Evolutionary conservation across 2,888 invertebrate species (phyloP).

Genomic region (Morinoia aosen): DNA sequence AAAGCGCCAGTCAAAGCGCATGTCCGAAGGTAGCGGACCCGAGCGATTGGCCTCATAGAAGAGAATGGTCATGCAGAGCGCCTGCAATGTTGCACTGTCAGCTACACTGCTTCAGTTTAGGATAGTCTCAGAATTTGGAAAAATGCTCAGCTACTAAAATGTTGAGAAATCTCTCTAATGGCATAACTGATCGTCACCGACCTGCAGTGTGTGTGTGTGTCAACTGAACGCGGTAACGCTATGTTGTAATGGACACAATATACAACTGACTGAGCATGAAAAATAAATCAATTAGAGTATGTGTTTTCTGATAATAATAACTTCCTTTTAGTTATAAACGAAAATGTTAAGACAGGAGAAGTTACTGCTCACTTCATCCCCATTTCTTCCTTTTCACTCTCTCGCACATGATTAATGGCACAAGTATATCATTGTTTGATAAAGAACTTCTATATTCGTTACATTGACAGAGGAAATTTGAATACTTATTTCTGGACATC

Average conservation of each 20-base stretch:
- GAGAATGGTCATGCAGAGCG: slow-evolving; percentile 65
- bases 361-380: too few species aligned
- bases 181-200: too few species aligned
- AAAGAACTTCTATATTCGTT: not conserved
- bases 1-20: slow-evolving; percentile 75
- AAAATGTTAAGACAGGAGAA: too few species aligned
- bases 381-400: not conserved
- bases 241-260: too few species aligned
- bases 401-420: not conserved
- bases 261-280: too few species aligned
- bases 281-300: too few species aligned
- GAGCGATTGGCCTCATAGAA: slow-evolving; percentile 69
- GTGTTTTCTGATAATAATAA: too few species aligned
- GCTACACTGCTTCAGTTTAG: not conserved
- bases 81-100: slow-evolving; percentile 25
- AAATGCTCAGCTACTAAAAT: too few species aligned
- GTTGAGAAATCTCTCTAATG: too few species aligned
- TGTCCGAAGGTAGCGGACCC: slow-evolving; percentile 72
- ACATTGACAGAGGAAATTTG: not conserved
- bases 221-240: too few species aligned
- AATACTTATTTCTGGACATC: not conserved
- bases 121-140: not conserved
- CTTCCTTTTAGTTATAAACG: too few species aligned
- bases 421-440: not conserved
- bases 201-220: too few species aligned